These are phyloP conservation scores for Gryllus longicercus DNA, from an alignment of 2,888 invertebrate species.

Conservation along the genomic window DNA sequence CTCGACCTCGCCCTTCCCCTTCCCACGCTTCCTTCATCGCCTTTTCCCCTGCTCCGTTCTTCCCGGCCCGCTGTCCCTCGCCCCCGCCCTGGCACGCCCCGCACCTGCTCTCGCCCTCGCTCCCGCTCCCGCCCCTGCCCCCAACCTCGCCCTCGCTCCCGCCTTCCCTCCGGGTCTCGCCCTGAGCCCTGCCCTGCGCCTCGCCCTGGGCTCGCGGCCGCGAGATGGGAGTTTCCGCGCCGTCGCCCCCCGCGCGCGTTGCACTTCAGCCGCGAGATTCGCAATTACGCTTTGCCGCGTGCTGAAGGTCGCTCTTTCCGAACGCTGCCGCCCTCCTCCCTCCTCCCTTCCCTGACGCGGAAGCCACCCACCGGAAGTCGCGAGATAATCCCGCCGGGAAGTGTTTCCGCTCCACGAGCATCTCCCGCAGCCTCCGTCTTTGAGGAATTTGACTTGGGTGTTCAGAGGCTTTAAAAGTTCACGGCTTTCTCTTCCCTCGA, in stretches of 20 bases:
- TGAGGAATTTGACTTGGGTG: background rate
- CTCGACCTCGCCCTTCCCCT: no score
- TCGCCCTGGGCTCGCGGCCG: background rate
- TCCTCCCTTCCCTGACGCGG: background rate
- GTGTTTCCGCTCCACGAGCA: background rate
- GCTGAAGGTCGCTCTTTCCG: background rate
- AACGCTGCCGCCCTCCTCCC: background rate
- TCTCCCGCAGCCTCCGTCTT: background rate
- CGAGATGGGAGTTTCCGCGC: background rate
- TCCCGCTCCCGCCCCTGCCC: no score
- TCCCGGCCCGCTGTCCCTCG: no score
- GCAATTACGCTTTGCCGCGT: background rate
- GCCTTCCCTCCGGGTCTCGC: no score
- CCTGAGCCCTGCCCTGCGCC: no score
- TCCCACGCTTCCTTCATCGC: no score
- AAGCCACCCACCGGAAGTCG: background rate
- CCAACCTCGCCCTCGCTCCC: no score
- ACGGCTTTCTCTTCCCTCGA: no score
- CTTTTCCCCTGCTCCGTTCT: no score
- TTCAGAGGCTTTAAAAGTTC: no score
- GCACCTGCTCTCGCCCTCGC: no score
- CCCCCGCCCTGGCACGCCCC: no score
- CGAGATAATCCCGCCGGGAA: background rate
- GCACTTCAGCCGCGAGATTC: background rate
- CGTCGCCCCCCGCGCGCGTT: background rate